Conservation (phyloP, 1,140 invertebrate genomes). For the Ostrea denselamellosa region DNA sequence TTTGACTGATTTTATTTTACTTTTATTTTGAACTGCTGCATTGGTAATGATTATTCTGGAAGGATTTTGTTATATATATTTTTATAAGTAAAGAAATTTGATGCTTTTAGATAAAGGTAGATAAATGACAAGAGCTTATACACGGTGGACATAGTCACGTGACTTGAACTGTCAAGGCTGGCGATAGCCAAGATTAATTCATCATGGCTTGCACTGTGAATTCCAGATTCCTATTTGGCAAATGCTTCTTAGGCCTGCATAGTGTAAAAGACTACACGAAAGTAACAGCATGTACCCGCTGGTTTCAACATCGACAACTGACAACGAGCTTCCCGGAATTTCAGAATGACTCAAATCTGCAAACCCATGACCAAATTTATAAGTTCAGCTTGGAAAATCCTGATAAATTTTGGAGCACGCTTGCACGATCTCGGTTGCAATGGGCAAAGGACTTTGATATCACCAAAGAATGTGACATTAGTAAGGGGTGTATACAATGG, state of each 20-base stretch:
- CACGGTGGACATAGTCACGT: neutral
- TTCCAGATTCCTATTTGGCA: neutral
- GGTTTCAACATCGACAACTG: neutral
- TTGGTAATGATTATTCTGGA: neutral
- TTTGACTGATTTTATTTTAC: neutral
- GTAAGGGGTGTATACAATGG: slow-evolving; percentile 75
- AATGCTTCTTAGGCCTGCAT: neutral
- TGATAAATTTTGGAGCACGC: slow-evolving; percentile 80
- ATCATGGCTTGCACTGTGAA: neutral
- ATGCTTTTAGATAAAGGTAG: neutral
- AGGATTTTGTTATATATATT: neutral
- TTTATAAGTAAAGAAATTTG: neutral
- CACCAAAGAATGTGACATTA: slow-evolving; percentile 78
- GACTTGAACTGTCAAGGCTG: neutral
- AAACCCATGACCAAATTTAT: slow-evolving; percentile 72
- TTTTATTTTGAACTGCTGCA: neutral
- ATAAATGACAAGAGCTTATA: neutral
- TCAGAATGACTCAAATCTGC: slow-evolving; percentile 56
- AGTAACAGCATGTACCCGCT: neutral
- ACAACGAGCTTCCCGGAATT: slow-evolving; percentile 74
- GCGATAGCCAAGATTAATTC: neutral
- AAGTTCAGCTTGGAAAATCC: slow-evolving; percentile 76
- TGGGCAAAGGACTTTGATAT: slow-evolving; percentile 79
- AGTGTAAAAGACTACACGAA: neutral
- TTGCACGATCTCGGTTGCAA: slow-evolving; percentile 77